Conservation (phyloP, 1,140 invertebrate species). For the Stegodyphus dumicola region DNA sequence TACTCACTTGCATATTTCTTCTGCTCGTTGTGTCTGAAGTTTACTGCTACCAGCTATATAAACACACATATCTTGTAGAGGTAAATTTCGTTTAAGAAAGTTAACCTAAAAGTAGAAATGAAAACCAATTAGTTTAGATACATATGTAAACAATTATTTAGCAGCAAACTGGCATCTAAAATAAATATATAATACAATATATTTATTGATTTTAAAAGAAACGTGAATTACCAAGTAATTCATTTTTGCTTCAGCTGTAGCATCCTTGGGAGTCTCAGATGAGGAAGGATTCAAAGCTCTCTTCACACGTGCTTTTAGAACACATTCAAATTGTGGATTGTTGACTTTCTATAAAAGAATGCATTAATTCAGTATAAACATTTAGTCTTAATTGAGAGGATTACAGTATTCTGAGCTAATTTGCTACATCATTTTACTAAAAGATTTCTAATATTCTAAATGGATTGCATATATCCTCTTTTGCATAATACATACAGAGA, state of each 20-base stretch:
- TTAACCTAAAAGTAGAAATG: slow-evolving; percentile 63
- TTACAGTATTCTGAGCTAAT: too few species aligned
- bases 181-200: not conserved
- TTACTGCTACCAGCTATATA: slow-evolving; percentile 67
- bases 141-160: not conserved
- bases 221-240: slow-evolving; percentile 63
- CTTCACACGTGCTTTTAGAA: slow-evolving; percentile 63
- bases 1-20: slow-evolving; percentile 65
- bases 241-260: slow-evolving; percentile 66
- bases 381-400: not conserved
- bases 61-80: slow-evolving; percentile 65
- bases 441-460: too few species aligned
- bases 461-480: too few species aligned
- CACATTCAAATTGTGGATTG: slow-evolving; percentile 62
- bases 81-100: slow-evolving; percentile 63
- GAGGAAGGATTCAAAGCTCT: slow-evolving; percentile 64
- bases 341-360: slow-evolving; percentile 52
- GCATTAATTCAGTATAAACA: not conserved
- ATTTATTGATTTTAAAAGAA: not conserved
- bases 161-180: not conserved
- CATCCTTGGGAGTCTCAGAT: slow-evolving; percentile 64
- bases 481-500: too few species aligned
- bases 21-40: slow-evolving; percentile 49
- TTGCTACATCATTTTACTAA: too few species aligned
- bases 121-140: not conserved